A percentile compares a stretch with the other conserved stretches of the same genome.
Conservation (phyloP, 2,888 invertebrate species). For the Apodemia hepburni region DNA sequence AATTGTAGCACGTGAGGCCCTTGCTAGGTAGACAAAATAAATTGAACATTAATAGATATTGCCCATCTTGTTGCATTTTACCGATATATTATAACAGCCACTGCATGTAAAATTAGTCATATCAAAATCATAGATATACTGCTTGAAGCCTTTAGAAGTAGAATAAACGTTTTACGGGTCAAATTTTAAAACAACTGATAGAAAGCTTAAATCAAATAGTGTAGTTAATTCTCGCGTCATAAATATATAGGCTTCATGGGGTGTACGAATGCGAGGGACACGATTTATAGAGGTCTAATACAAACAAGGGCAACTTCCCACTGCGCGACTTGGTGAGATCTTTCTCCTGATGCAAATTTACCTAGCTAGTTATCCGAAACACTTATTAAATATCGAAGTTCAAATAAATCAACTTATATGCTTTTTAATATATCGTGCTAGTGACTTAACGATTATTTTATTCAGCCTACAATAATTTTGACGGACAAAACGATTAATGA, state of each 20-base stretch:
- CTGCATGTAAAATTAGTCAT: too few relatives aligned
- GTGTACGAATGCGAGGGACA: constrained; percentile 51
- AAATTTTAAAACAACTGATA: constrained; percentile 42
- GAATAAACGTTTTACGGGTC: constrained; percentile 34
- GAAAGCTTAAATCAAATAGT: constrained; percentile 51
- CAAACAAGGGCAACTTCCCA: constrained; percentile 59
- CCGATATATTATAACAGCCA: too few relatives aligned
- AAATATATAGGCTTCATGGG: constrained; percentile 58
- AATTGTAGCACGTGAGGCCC: too few relatives aligned
- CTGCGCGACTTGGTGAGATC: constrained; percentile 42
- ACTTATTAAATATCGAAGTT: constrained; percentile 5
- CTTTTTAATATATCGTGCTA: not conserved
- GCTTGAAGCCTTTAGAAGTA: constrained; percentile 1
- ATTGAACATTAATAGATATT: too few relatives aligned
- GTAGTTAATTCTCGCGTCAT: constrained; percentile 51
- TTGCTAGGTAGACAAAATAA: too few relatives aligned
- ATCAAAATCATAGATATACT: too few relatives aligned
- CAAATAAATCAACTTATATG: not conserved
- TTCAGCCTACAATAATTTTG: not conserved
- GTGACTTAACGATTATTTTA: constrained; percentile 13
- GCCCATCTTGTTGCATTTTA: too few relatives aligned
- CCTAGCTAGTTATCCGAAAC: constrained; percentile 15
- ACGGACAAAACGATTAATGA: not conserved
- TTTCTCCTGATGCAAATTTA: constrained; percentile 50
- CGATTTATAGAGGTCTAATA: constrained; percentile 64